phyloP scores from a whole-genome alignment of 2,888 invertebrate species.

The Spisula solida region DNA sequence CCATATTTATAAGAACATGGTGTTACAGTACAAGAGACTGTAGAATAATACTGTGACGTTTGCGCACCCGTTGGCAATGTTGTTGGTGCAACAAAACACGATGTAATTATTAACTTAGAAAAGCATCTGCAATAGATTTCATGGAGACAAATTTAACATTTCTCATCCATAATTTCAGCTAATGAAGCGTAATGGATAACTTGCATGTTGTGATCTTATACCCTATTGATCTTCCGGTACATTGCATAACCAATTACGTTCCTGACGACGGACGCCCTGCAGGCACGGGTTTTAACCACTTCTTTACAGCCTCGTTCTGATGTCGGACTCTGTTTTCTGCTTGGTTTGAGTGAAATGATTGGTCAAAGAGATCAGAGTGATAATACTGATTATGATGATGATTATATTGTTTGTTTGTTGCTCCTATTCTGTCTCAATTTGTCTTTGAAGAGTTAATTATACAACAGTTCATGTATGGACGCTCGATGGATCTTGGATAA shows the following conservation, averaged over 20 bases:
- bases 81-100: neutral
- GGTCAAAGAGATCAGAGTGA: slow-evolving; percentile 59
- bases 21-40: no score
- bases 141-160: slow-evolving; percentile 22
- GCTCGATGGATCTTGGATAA: slow-evolving; percentile 28
- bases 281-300: slow-evolving; percentile 31
- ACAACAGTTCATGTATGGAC: slow-evolving; percentile 54
- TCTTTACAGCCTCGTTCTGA: slow-evolving; percentile 32
- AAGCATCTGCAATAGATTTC: neutral
- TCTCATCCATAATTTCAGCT: slow-evolving; percentile 32
- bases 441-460: slow-evolving; percentile 68
- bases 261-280: slow-evolving; percentile 50
- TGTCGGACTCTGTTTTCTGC: slow-evolving; percentile 28
- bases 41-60: no score
- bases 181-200: slow-evolving; percentile 42
- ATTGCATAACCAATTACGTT: slow-evolving; percentile 19
- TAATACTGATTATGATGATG: slow-evolving; percentile 47
- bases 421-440: slow-evolving; percentile 56
- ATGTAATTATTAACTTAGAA: neutral
- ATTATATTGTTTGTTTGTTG: slow-evolving; percentile 55
- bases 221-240: slow-evolving; percentile 40
- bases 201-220: slow-evolving; percentile 35
- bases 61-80: no score
- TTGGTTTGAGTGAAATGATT: slow-evolving; percentile 27
- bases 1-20: no score